Percentiles rank a stretch among this genome's conserved stretches.
Evolutionary conservation across 2,888 invertebrate genomes (phyloP).

Genomic region (Baccha elongata): DNA sequence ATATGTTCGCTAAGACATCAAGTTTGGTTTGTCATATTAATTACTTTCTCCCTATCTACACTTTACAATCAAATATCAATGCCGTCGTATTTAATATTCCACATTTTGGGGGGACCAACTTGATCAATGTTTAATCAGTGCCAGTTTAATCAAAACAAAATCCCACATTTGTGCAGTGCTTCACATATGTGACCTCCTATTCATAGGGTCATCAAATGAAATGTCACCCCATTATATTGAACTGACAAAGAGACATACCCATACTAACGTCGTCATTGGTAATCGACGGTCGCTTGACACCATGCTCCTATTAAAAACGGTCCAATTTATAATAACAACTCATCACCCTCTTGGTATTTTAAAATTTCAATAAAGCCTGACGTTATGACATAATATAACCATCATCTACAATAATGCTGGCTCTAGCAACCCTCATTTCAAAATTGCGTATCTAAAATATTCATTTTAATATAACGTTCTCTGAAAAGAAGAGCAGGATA

Average conservation of each 20-base stretch:
- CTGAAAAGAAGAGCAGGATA: conserved; percentile 18
- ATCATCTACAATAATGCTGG: conserved; percentile 1
- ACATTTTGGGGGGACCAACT: conserved; percentile 19
- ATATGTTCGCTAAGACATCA: no score
- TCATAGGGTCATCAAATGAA: conserved; percentile 42
- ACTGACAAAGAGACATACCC: conserved; percentile 9
- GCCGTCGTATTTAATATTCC: background rate
- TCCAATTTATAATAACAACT: conserved; percentile 18
- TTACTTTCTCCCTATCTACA: no score
- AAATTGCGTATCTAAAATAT: conserved; percentile 51
- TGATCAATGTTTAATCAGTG: conserved; percentile 21
- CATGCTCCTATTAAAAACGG: conserved; percentile 1
- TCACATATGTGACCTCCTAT: conserved; percentile 50
- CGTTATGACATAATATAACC: conserved; percentile 36
- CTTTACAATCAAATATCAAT: no score
- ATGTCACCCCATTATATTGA: conserved; percentile 48
- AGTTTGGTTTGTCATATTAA: no score
- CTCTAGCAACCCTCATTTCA: background rate
- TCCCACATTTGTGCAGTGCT: conserved; percentile 34
- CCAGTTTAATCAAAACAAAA: conserved; percentile 35
- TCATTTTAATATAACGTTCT: conserved; percentile 53
- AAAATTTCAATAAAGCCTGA: conserved; percentile 47
- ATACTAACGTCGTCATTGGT: background rate
- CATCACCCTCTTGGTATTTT: conserved; percentile 37
- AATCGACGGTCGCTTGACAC: background rate